Evolutionary conservation across 2,113 vertebrate species (phyloP), one percentile per base, ranked within the genome.

Genomic region (Hiodon alosoides): DNA sequence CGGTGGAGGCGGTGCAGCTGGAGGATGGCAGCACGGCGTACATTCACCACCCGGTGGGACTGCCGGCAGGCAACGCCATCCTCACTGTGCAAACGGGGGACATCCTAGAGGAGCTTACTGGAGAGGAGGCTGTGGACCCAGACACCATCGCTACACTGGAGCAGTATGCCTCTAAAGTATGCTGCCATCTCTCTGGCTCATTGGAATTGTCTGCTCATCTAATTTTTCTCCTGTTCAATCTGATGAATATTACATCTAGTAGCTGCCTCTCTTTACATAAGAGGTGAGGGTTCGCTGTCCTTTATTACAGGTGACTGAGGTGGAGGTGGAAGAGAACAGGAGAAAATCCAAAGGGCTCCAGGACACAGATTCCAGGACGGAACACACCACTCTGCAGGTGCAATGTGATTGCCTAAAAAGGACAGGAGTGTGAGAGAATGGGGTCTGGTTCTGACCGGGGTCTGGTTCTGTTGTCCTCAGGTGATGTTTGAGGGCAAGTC

Each of bases 1-100:
- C 31, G 31, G 31, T 31, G 31, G 31, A 31, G 31, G 31, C 89
- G 4, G 88, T 93, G 3, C 82, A 93, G 74, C 76, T 93, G 77
- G 93, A 93, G 79, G 92, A 93, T 67, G 92, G 92, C 58, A 92
- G 86, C 46, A 78, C 88, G 76, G 91, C 91, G 53, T 94, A 90
- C 75, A 90, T 94, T 76, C 70, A 71, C 47, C 70, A 71, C 46
- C 55, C 70, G 5, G 31, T 55, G 57, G 48, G 87, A 0, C 0
- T 90, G 82, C 80, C 87, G 0, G 76, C 86, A 0, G 87, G 82
- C 6, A 78, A 86, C 83, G 77, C 90, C 75, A 80, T 90, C 79
- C 83, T 91, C 79, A 80, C 90, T 0, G 88, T 91, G 75, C 89
- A 93, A 79, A 80, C 87, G 31, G 88, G 88, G 80, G 64, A 84